Base-by-base conservation (phyloP, 2,797 vertebrate genomes). In the Tarsius wallacei region DNA sequence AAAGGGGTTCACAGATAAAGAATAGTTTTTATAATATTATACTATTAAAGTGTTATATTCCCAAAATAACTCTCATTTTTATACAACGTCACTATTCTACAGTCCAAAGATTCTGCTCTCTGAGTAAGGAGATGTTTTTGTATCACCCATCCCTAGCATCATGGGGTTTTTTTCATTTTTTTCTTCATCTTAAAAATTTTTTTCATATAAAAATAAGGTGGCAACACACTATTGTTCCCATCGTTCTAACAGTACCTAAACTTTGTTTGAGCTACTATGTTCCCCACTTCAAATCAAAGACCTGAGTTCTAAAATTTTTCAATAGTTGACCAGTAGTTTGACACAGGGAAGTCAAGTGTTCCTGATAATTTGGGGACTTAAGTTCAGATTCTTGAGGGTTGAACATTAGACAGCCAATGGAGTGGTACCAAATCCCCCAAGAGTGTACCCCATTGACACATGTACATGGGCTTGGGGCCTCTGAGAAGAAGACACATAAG, bases 131-230 rank as follows among this genome's bases (percentile, higher is more conserved):
- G 66, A 94, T 70, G 33, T 78, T 77, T 24, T 91, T 33, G 70
- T 6, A 81, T 68, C 82, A 95, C 15, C 57, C 49, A 76, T 19
- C 80, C 49, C 59, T 89, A 93, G 51, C 33, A 88, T 87, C 77
- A 81, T 85, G 53, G 33, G 24, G 53, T 91, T 92, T 82, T 76
- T 96, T 96, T 83, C 57, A 16, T 17, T 81, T 61, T 31, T 26
- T 21, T 28, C 3, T 33, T 12, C 36, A 28, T 70, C 33, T 57
- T 15, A 22, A n/a, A 78, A 24, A 33, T 61, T 86, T 81, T 93
- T 81, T 55, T 68, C 91, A 90, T 93, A 97, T 94, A 97, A 98
- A 97, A 97, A 94, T 96, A 97, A 97, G 90, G 87, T 88, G 80
- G 80, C 90, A 85, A 97, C 49, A 91, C 31, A 91, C 36, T 26